Percentiles rank a stretch among this genome's conserved stretches.
phyloP scores from a whole-genome alignment of 1,140 invertebrate species.

The Tetramorium parvispinum region DNA sequence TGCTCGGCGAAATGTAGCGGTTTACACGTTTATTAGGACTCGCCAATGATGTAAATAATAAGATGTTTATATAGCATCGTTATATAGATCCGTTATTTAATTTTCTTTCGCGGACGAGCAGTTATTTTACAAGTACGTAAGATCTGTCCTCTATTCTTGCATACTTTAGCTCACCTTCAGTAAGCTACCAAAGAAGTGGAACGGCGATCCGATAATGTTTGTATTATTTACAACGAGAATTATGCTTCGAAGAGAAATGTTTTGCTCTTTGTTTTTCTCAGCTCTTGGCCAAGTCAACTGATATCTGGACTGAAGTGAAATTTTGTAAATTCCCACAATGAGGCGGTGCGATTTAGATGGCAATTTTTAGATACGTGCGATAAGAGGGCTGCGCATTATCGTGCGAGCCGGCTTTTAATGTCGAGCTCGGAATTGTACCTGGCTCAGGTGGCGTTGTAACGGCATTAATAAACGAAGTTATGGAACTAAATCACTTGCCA shows the following conservation, averaged over 20 bases:
- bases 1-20: slow-evolving; percentile 21
- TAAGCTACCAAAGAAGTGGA: slow-evolving; percentile 65
- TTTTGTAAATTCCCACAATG: slow-evolving; percentile 68
- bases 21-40: slow-evolving; percentile 23
- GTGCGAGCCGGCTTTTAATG: slow-evolving; percentile 79
- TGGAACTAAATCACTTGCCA: slow-evolving; percentile 41
- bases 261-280: slow-evolving; percentile 22
- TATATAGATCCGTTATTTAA: slow-evolving; percentile 61
- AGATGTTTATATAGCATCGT: slow-evolving; percentile 64
- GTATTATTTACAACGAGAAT: slow-evolving; percentile 59
- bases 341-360: slow-evolving; percentile 7
- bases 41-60: slow-evolving; percentile 64
- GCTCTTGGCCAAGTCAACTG: not conserved
- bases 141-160: slow-evolving; percentile 25
- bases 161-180: slow-evolving; percentile 36
- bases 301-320: slow-evolving; percentile 32
- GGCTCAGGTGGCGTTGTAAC: slow-evolving; percentile 79
- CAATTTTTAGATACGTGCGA: slow-evolving; percentile 52
- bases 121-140: slow-evolving; percentile 21
- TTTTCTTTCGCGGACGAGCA: slow-evolving; percentile 16
- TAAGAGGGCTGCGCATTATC: slow-evolving; percentile 64
- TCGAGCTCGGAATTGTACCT: slow-evolving; percentile 82
- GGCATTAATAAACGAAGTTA: slow-evolving; percentile 81
- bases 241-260: slow-evolving; percentile 43
- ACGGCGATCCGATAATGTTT: slow-evolving; percentile 53